Evolutionary conservation across 2,888 invertebrate species (phyloP).

Genomic region (Chironomus riparius): DNA sequence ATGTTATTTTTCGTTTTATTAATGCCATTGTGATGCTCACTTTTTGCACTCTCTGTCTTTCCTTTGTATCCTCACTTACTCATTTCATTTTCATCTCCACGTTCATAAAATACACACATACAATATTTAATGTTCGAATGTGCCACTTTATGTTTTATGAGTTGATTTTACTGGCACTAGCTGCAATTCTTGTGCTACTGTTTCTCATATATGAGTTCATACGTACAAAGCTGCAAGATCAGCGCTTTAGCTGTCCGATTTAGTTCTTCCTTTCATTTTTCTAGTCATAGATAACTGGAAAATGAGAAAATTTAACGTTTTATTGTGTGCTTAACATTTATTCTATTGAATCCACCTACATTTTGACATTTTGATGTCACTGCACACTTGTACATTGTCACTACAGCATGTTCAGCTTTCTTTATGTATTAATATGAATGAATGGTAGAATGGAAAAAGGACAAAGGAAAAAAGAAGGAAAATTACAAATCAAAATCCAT

Average conservation of each 20-base stretch:
- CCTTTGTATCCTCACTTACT: background rate
- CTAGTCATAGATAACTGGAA: background rate
- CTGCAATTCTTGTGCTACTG: background rate
- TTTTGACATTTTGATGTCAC: background rate
- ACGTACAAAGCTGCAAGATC: background rate
- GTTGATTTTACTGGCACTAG: background rate
- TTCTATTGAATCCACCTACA: background rate
- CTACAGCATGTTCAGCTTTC: background rate
- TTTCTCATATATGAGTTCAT: background rate
- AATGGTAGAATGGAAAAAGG: too few relatives aligned
- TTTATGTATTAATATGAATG: too few relatives aligned
- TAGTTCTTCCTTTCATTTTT: background rate
- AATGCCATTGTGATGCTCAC: slow-evolving; percentile 2
- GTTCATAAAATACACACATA: background rate
- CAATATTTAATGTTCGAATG: background rate
- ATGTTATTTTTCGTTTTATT: slow-evolving; percentile 12
- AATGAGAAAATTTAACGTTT: background rate
- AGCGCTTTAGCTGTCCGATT: background rate
- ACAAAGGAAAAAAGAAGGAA: too few relatives aligned
- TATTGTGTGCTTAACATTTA: slow-evolving; percentile 4
- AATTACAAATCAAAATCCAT: too few relatives aligned
- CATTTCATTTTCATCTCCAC: background rate
- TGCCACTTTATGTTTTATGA: background rate
- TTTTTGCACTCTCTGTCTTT: background rate
- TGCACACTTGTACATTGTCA: background rate